Percentiles rank a stretch among this genome's conserved stretches.
Conservation (phyloP, 2,113 vertebrate genomes). For the Rhombomys opimus region DNA sequence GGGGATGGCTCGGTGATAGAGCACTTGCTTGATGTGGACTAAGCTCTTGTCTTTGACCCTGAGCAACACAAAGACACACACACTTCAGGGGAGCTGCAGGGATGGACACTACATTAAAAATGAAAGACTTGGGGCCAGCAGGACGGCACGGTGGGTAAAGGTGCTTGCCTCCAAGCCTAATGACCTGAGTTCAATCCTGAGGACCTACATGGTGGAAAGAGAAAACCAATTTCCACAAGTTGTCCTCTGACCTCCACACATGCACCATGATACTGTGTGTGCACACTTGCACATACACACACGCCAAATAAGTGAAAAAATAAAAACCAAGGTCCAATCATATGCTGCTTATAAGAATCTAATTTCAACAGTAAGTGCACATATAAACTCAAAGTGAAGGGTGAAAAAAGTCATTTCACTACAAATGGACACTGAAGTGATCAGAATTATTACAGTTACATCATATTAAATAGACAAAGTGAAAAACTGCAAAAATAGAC, state of each 20-base stretch:
- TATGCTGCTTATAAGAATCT: background rate
- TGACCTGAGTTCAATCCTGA: background rate
- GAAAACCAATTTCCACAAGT: background rate
- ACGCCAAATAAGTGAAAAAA: background rate
- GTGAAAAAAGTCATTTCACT: background rate
- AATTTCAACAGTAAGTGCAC: background rate
- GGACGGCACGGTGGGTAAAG: background rate
- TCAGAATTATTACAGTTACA: background rate
- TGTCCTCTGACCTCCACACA: background rate
- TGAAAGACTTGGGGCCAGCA: background rate
- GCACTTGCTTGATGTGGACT: background rate
- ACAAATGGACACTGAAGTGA: background rate
- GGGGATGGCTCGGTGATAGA: background rate
- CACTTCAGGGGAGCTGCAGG: background rate
- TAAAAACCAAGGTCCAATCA: background rate
- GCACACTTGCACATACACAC: background rate
- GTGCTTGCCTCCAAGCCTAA: background rate
- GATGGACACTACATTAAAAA: background rate
- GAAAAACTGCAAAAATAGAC: background rate
- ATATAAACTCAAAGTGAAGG: background rate
- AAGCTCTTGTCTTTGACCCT: background rate
- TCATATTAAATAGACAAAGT: background rate
- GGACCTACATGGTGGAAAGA: background rate
- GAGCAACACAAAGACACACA: background rate
- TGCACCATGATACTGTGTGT: background rate